Evolutionary conservation across 2,113 vertebrate species (phyloP).

Genomic region (Melanocharis versteri): DNA sequence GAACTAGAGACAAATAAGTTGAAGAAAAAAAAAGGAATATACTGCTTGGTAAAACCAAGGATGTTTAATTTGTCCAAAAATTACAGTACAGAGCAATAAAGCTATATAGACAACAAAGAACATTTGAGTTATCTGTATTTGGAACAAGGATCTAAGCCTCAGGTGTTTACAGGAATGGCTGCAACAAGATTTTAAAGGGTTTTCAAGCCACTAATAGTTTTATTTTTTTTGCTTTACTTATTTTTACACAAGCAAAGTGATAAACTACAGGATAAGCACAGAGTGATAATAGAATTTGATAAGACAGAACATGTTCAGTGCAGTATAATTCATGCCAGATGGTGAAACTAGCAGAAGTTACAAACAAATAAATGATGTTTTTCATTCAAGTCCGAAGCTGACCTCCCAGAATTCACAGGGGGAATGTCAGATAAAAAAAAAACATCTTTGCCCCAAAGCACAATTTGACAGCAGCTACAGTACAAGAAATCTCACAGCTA

Average conservation of each 20-base stretch:
- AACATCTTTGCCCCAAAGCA: background rate
- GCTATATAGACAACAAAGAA: background rate
- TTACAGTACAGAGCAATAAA: background rate
- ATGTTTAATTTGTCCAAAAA: background rate
- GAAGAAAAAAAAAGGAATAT: background rate
- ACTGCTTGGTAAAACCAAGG: background rate
- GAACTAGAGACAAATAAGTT: background rate
- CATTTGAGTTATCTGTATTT: background rate
- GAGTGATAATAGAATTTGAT: constrained; percentile 44
- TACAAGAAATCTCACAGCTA: background rate
- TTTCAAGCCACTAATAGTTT: constrained; percentile 36
- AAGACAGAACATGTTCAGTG: background rate
- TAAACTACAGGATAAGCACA: constrained; percentile 10
- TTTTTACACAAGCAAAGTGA: background rate
- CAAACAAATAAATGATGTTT: background rate
- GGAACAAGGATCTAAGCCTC: background rate
- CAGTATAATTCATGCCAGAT: background rate
- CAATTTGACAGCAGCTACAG: background rate
- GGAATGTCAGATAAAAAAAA: background rate
- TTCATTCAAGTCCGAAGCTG: background rate
- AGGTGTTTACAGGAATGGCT: background rate
- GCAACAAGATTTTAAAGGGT: constrained; percentile 15
- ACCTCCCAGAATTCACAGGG: background rate
- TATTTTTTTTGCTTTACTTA: constrained; percentile 19
- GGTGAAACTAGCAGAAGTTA: background rate